Conservation (phyloP, 2,888 invertebrate species). For the Craniophora ligustri region DNA sequence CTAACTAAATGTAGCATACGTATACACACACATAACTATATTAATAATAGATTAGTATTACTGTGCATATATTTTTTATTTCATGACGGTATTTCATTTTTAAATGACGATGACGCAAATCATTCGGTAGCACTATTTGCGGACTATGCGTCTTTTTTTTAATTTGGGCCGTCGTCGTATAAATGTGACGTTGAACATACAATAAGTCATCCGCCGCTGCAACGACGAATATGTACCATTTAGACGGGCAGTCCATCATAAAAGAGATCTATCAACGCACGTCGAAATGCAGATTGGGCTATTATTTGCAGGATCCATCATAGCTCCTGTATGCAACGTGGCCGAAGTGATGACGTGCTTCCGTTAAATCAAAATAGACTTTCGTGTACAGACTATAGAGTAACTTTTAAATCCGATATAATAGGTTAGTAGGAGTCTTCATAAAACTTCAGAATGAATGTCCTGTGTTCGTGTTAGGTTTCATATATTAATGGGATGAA, state of each 20-base stretch:
- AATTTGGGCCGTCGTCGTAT: background rate
- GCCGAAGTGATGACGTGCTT: background rate
- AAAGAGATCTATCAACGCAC: slow-evolving; percentile 27
- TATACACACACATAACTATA: too few relatives aligned
- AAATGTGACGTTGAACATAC: background rate
- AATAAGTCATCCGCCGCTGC: background rate
- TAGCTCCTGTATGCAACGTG: slow-evolving; percentile 11
- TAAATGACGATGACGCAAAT: slow-evolving; percentile 4
- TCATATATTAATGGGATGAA: too few relatives aligned
- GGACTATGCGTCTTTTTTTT: slow-evolving; percentile 5
- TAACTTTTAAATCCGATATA: too few relatives aligned
- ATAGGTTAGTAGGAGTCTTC: too few relatives aligned
- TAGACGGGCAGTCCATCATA: slow-evolving; percentile 12
- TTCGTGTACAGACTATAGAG: too few relatives aligned
- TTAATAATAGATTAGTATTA: too few relatives aligned
- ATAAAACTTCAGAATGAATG: too few relatives aligned
- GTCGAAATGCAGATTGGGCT: slow-evolving; percentile 24
- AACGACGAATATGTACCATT: slow-evolving; percentile 10
- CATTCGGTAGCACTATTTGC: slow-evolving; percentile 2
- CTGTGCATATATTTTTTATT: too few relatives aligned
- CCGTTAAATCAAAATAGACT: too few relatives aligned
- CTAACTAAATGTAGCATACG: too few relatives aligned
- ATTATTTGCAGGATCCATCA: slow-evolving; percentile 37
- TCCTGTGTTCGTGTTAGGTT: too few relatives aligned
- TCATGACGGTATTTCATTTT: slow-evolving; percentile 5